phyloP scores from a whole-genome alignment of 2,888 invertebrate species.

The Eupithecia tripunctaria region DNA sequence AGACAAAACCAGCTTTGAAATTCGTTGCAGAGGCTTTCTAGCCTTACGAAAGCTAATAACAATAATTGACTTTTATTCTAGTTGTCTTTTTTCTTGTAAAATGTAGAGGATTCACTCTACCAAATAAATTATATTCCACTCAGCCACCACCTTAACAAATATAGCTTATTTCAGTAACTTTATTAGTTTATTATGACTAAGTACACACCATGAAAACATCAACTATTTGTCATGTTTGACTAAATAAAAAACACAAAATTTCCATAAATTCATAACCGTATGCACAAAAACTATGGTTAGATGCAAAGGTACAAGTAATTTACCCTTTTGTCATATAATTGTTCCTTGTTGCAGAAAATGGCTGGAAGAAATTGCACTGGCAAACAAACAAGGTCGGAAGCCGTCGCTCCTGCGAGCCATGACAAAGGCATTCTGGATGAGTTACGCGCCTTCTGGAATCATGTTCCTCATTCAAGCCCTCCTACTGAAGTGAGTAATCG shows the following conservation, averaged over 20 bases:
- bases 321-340: conserved; percentile 7
- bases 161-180: no score
- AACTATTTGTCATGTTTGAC: no score
- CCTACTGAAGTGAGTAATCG: conserved; percentile 75
- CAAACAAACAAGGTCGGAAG: conserved; percentile 81
- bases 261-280: no score
- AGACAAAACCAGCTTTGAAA: conserved; percentile 24
- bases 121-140: not conserved
- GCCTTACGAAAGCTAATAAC: conserved; percentile 4
- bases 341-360: conserved; percentile 85
- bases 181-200: no score
- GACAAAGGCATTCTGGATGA: conserved; percentile 87
- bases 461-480: conserved; percentile 85
- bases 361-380: conserved; percentile 85
- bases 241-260: no score
- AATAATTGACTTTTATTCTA: not conserved
- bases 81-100: not conserved
- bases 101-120: not conserved
- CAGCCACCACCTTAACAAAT: not conserved
- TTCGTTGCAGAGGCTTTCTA: not conserved
- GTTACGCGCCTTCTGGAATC: conserved; percentile 87
- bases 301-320: not conserved
- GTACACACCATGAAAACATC: no score
- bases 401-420: conserved; percentile 87
- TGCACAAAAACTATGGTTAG: not conserved